phyloP scores from a whole-genome alignment of 2,113 vertebrate genomes.

The Procavia capensis region DNA sequence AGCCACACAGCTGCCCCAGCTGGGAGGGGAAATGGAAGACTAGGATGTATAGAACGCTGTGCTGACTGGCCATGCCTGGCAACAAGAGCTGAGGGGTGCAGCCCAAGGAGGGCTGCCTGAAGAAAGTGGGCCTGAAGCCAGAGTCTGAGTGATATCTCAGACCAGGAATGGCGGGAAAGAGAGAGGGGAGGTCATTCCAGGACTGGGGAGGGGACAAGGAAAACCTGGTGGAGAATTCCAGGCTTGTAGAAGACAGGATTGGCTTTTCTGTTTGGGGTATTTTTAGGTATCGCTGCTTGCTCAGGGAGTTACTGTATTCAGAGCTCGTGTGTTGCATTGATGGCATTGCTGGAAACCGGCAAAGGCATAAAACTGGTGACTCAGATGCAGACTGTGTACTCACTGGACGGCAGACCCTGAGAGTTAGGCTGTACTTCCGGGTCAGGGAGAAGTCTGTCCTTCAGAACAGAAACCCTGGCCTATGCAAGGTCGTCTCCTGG shows the following conservation, averaged over 20 bases:
- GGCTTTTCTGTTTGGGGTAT: conserved; percentile 42
- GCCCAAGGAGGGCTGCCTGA: neutral
- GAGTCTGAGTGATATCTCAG: neutral
- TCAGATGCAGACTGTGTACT: conserved; percentile 1
- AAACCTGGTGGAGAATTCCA: neutral
- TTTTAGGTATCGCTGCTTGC: conserved; percentile 71
- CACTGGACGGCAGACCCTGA: conserved; percentile 22
- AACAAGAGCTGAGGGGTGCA: neutral
- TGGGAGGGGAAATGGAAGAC: neutral
- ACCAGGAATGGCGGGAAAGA: neutral
- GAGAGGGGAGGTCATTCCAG: conserved; percentile 40
- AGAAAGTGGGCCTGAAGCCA: neutral
- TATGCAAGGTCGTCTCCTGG: conserved; percentile 52
- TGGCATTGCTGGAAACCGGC: conserved; percentile 37
- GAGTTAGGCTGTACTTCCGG: conserved; percentile 37
- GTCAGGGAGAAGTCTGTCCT: neutral
- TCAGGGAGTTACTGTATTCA: conserved; percentile 60
- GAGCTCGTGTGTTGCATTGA: conserved; percentile 52
- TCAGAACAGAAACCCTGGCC: conserved; percentile 55
- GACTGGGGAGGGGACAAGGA: neutral
- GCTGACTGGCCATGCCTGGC: neutral
- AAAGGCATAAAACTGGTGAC: conserved; percentile 36
- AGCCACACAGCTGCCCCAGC: neutral
- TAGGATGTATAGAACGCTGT: neutral
- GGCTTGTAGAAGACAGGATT: neutral